Evolutionary conservation across 2,113 vertebrate species (phyloP).

Genomic region (Anarhynchus alexandrinus): DNA sequence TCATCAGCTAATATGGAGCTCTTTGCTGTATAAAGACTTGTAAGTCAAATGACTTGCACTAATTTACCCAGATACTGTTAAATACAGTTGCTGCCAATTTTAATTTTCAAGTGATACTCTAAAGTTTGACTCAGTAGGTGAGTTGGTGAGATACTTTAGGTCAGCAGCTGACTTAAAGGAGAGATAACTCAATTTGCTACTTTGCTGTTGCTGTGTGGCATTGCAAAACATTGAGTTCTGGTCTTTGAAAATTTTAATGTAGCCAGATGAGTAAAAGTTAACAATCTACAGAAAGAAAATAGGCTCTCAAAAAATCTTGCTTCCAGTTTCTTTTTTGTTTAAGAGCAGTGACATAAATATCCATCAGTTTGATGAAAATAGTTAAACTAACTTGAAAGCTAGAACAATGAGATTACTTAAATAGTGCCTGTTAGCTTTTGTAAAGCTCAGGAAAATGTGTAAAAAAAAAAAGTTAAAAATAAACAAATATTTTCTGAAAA

Average conservation of each 20-base stretch:
- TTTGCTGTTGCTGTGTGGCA: neutral
- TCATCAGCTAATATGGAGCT: neutral
- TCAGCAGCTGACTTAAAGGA: too few relatives aligned
- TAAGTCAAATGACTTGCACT: neutral
- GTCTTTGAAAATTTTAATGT: neutral
- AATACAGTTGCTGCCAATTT: neutral
- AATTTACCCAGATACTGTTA: neutral
- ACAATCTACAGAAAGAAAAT: neutral
- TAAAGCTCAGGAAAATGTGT: neutral
- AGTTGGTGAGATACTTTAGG: neutral
- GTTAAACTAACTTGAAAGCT: neutral
- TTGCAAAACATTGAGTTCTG: neutral
- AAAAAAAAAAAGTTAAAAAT: neutral
- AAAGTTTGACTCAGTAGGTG: neutral
- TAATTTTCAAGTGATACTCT: neutral
- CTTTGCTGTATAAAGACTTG: neutral
- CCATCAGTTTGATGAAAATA: neutral
- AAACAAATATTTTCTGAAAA: neutral
- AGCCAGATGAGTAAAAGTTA: neutral
- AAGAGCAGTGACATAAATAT: neutral
- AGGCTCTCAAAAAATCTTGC: neutral
- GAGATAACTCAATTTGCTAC: neutral
- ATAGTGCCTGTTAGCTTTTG: neutral
- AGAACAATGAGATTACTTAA: neutral
- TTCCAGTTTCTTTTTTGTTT: neutral